Conservation (phyloP, 2,797 vertebrate species). For the Sebastes steindachneri region DNA sequence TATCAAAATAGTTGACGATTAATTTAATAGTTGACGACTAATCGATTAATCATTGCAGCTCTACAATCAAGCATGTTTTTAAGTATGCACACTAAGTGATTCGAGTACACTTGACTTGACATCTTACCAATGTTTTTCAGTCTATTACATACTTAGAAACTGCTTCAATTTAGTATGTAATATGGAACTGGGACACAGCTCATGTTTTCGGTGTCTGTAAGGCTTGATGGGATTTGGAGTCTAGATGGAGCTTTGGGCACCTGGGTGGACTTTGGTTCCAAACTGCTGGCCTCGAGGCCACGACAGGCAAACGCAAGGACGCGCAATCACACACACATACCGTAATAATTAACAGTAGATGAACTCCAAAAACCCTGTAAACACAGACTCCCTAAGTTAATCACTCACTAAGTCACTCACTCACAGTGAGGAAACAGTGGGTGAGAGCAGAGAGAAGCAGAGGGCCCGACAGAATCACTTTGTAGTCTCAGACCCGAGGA, state of each 20-base stretch:
- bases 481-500: conserved; percentile 62
- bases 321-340: background rate
- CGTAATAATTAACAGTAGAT: background rate
- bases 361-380: conserved; percentile 18
- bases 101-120: background rate
- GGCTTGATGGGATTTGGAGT: conserved; percentile 54
- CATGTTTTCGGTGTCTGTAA: conserved; percentile 1
- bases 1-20: no score
- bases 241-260: conserved; percentile 2
- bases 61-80: no score
- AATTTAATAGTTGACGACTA: no score
- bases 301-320: background rate
- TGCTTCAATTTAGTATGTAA: background rate
- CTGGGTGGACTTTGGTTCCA: background rate
- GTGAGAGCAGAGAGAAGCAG: conserved; percentile 35
- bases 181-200: conserved; percentile 11
- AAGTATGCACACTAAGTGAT: background rate
- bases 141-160: background rate
- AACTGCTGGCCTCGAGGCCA: conserved; percentile 9
- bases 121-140: background rate
- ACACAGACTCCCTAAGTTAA: conserved; percentile 33
- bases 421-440: conserved; percentile 28
- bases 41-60: no score
- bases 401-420: conserved; percentile 24
- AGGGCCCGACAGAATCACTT: conserved; percentile 60